Base-by-base conservation (phyloP, 2,888 invertebrate genomes). In the Polyploca ridens region DNA sequence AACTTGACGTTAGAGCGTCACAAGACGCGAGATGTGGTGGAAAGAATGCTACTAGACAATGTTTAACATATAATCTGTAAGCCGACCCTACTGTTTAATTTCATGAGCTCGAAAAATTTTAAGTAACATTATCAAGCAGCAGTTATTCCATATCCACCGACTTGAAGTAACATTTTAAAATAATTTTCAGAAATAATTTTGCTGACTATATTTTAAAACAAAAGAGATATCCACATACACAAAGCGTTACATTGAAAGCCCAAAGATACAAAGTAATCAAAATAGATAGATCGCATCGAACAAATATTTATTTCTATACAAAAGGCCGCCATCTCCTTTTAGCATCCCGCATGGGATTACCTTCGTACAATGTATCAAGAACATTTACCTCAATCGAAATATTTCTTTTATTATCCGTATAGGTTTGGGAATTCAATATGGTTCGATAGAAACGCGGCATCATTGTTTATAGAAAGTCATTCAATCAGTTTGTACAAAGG, bases 401-500 rank as follows among this genome's bases (percentile, higher is more conserved):
- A 73, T 74, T 54, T 69, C 71, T 78, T 79, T 77, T 76, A 81
- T 85, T 85, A 86, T 85, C 82, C 81, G 70, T 67, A 72, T 70
- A 69, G 78, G 75, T 77, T 70, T 72, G 66, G 68, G 70, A 71
- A 69, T 74, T 70, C 71, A 69, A 72, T 74, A 70, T 68, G 72
- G 74, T 76, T 78, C 73, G 81, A 81, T 79, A 84, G 83, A 85
- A 87, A 76, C 78, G 86, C 82, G 72, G 74, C 83, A 86, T 90
- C 90, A 91, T 90, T 91, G 90, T 90, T 90, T 90, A 89, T 86
- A 82, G 86, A 85, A 85, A 90, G 89, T 88, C 89, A 91, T 91
- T 90, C 88, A 90, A 91, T 91, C 90, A 86, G 82, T 78, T 77
- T 73, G 70, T 81, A 87, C 87, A 90, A 89, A 85, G 82, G 82